A percentile compares a stretch with the other conserved stretches of the same genome.
These are phyloP conservation scores for Elgaria multicarinata DNA, from an alignment of 2,113 vertebrate genomes.

Conservation along the genomic window DNA sequence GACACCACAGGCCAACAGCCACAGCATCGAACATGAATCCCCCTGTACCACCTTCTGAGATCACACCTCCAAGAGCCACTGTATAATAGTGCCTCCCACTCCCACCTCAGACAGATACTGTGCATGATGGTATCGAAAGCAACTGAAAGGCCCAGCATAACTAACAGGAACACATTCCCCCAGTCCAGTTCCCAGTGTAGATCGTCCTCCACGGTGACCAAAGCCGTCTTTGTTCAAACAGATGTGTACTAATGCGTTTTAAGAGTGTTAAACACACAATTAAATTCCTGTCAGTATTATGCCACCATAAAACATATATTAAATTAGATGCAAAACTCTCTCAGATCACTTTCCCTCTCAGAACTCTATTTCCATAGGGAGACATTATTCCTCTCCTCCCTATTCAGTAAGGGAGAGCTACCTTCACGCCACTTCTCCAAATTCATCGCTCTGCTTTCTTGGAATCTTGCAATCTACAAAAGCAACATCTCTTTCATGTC, in stretches of 20 bases:
- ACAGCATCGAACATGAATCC: no score
- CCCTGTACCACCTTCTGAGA: no score
- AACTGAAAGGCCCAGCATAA: no score
- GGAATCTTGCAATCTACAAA: background rate
- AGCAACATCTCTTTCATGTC: background rate
- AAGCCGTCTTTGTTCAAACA: background rate
- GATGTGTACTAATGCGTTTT: background rate
- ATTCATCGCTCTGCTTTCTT: background rate
- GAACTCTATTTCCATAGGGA: background rate
- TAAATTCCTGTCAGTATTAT: background rate
- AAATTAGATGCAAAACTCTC: background rate
- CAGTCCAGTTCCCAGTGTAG: no score
- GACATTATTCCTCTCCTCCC: background rate
- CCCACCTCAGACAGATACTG: no score
- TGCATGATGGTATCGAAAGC: no score
- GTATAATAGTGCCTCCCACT: no score
- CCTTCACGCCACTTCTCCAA: background rate
- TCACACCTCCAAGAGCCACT: no score
- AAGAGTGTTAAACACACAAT: background rate
- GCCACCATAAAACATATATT: background rate
- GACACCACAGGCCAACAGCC: no score
- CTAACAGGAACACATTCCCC: no score
- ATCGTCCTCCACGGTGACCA: no score
- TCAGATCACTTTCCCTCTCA: background rate
- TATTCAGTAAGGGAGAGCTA: background rate